phyloP scores from a whole-genome alignment of 2,797 vertebrate genomes.

The Leptoclinus maculatus region DNA sequence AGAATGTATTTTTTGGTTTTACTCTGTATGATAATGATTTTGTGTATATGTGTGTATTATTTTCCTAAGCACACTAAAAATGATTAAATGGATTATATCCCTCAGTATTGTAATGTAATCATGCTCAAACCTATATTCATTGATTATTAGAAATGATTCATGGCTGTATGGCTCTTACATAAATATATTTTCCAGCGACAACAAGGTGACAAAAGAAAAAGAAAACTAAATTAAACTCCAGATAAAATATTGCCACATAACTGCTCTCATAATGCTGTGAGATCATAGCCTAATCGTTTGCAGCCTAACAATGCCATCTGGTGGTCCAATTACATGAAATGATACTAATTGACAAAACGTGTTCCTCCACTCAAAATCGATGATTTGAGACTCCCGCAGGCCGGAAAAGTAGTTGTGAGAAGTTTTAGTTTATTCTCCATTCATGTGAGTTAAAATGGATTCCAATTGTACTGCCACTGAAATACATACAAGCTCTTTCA shows the following conservation, averaged over 20 bases:
- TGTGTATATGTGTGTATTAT: not conserved
- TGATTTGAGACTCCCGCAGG: not conserved
- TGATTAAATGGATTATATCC: not conserved
- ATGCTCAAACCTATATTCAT: not conserved
- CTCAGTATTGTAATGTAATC: not conserved
- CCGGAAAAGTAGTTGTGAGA: too few species aligned
- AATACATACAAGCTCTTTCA: not conserved
- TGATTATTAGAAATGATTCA: not conserved
- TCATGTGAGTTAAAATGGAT: not conserved
- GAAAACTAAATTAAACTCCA: not conserved
- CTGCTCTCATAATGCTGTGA: not conserved
- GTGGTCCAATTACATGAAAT: constrained; percentile 40
- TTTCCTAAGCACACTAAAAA: not conserved
- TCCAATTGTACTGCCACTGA: not conserved
- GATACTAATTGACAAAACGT: constrained; percentile 19
- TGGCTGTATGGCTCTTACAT: not conserved
- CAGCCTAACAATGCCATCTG: constrained; percentile 63
- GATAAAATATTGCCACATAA: not conserved
- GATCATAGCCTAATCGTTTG: constrained; percentile 1
- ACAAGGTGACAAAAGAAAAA: not conserved
- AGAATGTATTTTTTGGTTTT: not conserved
- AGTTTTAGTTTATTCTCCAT: not conserved
- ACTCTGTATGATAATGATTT: not conserved
- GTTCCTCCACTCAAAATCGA: not conserved
- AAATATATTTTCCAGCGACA: not conserved